Evolutionary conservation across 1,140 invertebrate genomes (phyloP).

Genomic region (Ceratina japonica): DNA sequence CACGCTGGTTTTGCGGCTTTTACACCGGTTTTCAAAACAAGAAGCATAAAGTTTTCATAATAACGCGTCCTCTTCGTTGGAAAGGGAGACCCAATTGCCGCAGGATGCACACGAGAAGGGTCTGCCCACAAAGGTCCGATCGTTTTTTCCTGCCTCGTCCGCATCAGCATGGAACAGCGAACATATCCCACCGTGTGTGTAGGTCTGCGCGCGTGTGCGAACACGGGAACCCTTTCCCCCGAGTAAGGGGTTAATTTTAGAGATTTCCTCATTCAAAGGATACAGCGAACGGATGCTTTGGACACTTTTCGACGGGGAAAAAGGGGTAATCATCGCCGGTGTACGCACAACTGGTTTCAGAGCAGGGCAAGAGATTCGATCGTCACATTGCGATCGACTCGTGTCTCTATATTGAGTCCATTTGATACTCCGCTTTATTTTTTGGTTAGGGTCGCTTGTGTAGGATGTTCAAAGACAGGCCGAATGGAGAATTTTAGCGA

Average conservation of each 20-base stretch:
- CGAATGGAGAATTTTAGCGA: too few species aligned
- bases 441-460: not conserved
- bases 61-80: conserved; percentile 63
- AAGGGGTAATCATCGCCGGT: conserved; percentile 29
- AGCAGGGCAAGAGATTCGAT: not conserved
- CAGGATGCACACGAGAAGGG: conserved; percentile 65
- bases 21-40: conserved; percentile 56
- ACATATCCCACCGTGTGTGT: conserved; percentile 20
- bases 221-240: conserved; percentile 52
- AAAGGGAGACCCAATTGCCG: conserved; percentile 63
- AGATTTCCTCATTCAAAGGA: conserved; percentile 61
- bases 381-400: not conserved
- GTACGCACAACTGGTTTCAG: conserved; percentile 23
- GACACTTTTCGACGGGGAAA: conserved; percentile 54
- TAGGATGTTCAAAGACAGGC: not conserved
- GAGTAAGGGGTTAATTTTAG: conserved; percentile 62
- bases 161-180: conserved; percentile 65
- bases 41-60: conserved; percentile 66
- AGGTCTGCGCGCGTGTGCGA: not conserved
- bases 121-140: conserved; percentile 57
- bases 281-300: conserved; percentile 47
- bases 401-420: conserved; percentile 15
- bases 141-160: conserved; percentile 59
- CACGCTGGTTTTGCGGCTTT: conserved; percentile 27
- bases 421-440: not conserved